Conservation (phyloP, 2,888 invertebrate genomes). For the Herminia tarsipennalis region DNA sequence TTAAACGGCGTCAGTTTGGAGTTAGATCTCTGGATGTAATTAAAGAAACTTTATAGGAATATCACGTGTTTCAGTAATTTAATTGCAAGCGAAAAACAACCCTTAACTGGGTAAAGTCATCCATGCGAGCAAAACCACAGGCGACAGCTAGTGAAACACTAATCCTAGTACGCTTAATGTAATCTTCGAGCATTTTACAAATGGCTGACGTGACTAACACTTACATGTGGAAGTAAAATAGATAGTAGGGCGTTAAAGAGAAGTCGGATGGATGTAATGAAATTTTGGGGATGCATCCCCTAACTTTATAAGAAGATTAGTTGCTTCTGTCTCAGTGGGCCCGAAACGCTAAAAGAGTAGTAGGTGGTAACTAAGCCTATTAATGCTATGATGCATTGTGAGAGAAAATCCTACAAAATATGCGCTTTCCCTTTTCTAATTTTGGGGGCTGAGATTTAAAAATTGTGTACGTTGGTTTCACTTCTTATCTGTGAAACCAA, state of each 20-base stretch:
- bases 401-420: conserved; percentile 5
- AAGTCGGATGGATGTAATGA: conserved; percentile 25
- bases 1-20: too few species aligned
- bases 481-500: too few species aligned
- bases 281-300: conserved; percentile 26
- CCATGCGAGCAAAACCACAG: too few species aligned
- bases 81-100: too few species aligned
- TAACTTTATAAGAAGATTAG: conserved; percentile 32
- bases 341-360: conserved; percentile 12
- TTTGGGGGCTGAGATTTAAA: not conserved
- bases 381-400: conserved; percentile 7
- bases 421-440: not conserved
- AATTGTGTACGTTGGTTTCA: too few species aligned
- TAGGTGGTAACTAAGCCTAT: conserved; percentile 14
- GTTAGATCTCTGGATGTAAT: too few species aligned
- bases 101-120: too few species aligned
- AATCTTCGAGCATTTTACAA: not conserved
- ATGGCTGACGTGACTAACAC: conserved; percentile 3
- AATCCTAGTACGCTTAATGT: not conserved
- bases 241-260: conserved; percentile 12
- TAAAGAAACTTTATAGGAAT: too few species aligned
- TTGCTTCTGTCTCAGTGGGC: conserved; percentile 13
- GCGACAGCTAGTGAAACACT: too few species aligned
- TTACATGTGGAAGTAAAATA: conserved; percentile 13
- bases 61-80: too few species aligned